Evolutionary conservation across 37 sponge, comb jelly and placozoan genomes (phyloP).

Genomic region (Lycopodina hypogea): DNA sequence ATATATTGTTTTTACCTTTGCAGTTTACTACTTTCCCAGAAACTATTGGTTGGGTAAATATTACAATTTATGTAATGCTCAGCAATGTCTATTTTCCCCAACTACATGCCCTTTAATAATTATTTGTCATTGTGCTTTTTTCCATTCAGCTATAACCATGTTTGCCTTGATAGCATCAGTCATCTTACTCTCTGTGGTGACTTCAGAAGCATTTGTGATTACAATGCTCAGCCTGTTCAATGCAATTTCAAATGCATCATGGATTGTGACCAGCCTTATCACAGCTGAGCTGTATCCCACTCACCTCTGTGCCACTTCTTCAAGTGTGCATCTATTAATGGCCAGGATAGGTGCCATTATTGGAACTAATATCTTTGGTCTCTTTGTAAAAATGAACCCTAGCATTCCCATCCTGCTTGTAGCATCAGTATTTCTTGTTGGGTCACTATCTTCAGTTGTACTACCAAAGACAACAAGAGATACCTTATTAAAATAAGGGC

Average conservation of each 20-base stretch:
- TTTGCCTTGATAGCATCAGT: constrained; percentile 36
- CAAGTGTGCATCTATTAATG: constrained; percentile 35
- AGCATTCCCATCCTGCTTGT: constrained; percentile 50
- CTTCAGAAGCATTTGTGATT: constrained; percentile 44
- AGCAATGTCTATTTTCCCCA: not conserved
- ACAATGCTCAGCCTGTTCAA: constrained; percentile 54
- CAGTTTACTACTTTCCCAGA: constrained; percentile 56
- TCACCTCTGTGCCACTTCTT: constrained; percentile 55
- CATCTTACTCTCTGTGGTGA: constrained; percentile 54
- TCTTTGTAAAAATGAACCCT: constrained; percentile 32
- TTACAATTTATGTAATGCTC: not conserved
- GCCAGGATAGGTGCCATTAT: constrained; percentile 71
- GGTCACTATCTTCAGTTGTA: constrained; percentile 16
- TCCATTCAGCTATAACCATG: constrained; percentile 32
- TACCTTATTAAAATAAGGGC: constrained; percentile 45
- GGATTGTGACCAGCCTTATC: constrained; percentile 56
- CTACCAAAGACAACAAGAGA: constrained; percentile 64
- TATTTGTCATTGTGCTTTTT: not conserved
- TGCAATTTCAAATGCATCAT: constrained; percentile 55
- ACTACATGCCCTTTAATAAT: not conserved
- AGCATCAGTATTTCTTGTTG: constrained; percentile 31
- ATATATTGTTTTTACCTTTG: constrained; percentile 48
- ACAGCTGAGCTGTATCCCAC: constrained; percentile 70
- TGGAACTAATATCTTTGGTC: constrained; percentile 62
- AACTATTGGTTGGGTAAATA: constrained; percentile 69